Conservation (phyloP, 2,888 invertebrate species). For the Halocaridina rubra region DNA sequence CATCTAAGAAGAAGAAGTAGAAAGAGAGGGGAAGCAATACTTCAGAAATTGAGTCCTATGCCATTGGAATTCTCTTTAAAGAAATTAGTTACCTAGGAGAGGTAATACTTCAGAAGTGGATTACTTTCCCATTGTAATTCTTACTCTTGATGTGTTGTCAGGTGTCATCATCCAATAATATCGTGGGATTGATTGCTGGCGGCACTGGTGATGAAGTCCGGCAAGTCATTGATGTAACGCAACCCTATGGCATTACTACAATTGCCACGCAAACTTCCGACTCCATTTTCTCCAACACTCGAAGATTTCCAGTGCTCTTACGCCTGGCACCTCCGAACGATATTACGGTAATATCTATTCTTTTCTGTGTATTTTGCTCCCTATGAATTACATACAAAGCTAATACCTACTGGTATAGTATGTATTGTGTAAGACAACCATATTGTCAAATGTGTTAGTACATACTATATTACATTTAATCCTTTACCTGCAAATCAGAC, state of each 20-base stretch:
- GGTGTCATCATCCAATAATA: slow-evolving; percentile 51
- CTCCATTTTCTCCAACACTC: slow-evolving; percentile 46
- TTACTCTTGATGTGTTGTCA: too few species aligned
- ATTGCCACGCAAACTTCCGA: slow-evolving; percentile 50
- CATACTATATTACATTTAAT: too few species aligned
- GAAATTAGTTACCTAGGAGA: too few species aligned
- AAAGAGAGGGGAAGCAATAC: not conserved
- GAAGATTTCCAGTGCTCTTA: slow-evolving; percentile 50
- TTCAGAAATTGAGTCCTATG: too few species aligned
- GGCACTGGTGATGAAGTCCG: slow-evolving; percentile 44
- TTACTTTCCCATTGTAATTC: too few species aligned
- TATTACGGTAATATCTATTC: slow-evolving; percentile 22
- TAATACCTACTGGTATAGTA: too few species aligned
- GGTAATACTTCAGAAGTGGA: too few species aligned
- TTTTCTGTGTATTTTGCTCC: not conserved
- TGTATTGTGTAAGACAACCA: too few species aligned
- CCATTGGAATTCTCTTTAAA: too few species aligned
- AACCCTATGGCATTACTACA: slow-evolving; percentile 58
- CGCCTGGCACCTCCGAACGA: slow-evolving; percentile 53
- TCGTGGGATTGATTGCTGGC: slow-evolving; percentile 54
- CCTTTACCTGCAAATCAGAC: too few species aligned
- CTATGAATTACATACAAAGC: too few species aligned
- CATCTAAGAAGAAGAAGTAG: not conserved
- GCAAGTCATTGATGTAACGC: slow-evolving; percentile 58
- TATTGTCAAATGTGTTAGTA: too few species aligned